These are phyloP conservation scores for Rhinolophus sinicus DNA, from an alignment of 2,113 vertebrate species.

Conservation along the genomic window DNA sequence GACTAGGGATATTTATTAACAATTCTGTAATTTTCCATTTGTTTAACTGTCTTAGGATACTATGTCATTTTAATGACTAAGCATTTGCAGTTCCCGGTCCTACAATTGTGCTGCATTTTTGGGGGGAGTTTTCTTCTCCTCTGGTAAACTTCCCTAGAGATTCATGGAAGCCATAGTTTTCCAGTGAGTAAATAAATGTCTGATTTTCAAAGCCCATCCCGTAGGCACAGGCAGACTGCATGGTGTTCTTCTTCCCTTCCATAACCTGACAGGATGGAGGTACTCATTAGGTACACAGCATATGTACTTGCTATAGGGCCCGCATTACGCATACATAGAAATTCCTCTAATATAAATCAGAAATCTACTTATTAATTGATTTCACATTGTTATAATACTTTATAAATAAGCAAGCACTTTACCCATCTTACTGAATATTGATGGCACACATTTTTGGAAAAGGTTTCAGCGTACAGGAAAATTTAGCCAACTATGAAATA, in stretches of 20 bases:
- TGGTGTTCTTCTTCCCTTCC: neutral
- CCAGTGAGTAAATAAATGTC: neutral
- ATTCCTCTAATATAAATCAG: neutral
- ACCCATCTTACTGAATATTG: neutral
- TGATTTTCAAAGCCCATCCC: neutral
- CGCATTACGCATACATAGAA: neutral
- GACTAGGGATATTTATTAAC: neutral
- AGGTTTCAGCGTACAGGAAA: neutral
- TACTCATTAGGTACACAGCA: neutral
- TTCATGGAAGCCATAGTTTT: neutral
- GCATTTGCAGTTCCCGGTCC: neutral
- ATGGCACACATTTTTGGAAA: conserved; percentile 15
- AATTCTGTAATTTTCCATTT: neutral
- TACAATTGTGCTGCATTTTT: neutral
- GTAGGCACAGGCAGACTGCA: neutral
- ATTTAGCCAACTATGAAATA: conserved; percentile 17
- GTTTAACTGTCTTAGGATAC: neutral
- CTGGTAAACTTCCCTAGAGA: neutral
- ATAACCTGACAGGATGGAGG: neutral
- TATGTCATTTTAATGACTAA: neutral
- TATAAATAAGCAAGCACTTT: conserved; percentile 12
- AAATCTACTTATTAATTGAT: neutral
- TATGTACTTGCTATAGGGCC: neutral
- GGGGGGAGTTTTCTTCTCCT: neutral
- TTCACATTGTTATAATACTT: neutral